These are phyloP conservation scores for Luperina testacea DNA, from an alignment of 2,888 invertebrate genomes.

Conservation along the genomic window DNA sequence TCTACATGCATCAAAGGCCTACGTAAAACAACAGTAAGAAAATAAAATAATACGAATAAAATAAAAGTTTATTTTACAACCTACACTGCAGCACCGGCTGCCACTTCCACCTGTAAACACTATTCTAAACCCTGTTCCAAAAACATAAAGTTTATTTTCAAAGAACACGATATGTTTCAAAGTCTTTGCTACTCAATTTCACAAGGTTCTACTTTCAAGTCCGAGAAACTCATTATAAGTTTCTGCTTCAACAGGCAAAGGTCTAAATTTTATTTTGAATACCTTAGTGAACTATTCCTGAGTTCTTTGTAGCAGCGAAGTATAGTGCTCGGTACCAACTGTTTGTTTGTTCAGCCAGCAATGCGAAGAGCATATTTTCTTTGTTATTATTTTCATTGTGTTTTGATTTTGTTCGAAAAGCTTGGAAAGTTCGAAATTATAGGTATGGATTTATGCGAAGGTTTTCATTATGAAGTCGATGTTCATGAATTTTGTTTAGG, in stretches of 20 bases:
- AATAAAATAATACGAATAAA: constrained; percentile 40
- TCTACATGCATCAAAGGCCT: constrained; percentile 26
- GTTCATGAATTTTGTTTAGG: background rate
- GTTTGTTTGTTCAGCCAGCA: background rate
- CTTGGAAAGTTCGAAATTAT: background rate
- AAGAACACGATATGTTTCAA: background rate
- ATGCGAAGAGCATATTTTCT: background rate
- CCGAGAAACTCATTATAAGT: constrained; percentile 74
- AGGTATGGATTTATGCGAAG: background rate
- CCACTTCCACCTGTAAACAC: background rate
- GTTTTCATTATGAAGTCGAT: background rate
- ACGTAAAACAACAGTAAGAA: constrained; percentile 30
- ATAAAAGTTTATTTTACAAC: constrained; percentile 47
- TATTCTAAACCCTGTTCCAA: background rate
- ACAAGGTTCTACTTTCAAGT: constrained; percentile 51
- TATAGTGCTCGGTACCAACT: background rate
- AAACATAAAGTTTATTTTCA: constrained; percentile 23
- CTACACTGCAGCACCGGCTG: constrained; percentile 42
- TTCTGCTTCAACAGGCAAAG: constrained; percentile 65
- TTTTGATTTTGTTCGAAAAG: background rate
- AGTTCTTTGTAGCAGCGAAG: constrained; percentile 23
- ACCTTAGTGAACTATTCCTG: constrained; percentile 50
- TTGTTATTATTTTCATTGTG: constrained; percentile 6
- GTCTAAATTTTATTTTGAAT: constrained; percentile 62
- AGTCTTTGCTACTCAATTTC: constrained; percentile 56